Conservation (phyloP, 2,888 invertebrate genomes). For the Mayetiola destructor region DNA sequence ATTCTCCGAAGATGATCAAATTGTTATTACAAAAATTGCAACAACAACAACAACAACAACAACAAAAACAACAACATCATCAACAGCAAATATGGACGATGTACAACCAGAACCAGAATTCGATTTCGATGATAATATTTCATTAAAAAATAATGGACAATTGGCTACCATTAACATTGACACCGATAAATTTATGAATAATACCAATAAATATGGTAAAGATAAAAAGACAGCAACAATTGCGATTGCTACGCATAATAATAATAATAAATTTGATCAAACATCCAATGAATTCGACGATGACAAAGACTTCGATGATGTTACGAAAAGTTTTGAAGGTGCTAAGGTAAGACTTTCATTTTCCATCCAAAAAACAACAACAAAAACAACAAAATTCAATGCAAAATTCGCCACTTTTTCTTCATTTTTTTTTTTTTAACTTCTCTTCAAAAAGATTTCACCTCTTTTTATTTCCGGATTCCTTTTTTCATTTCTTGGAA, state of each 20-base stretch:
- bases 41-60: background rate
- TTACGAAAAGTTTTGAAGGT: slow-evolving; percentile 2
- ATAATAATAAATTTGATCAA: background rate
- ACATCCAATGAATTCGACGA: slow-evolving; percentile 1
- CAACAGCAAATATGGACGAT: background rate
- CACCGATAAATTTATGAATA: background rate
- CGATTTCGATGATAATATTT: slow-evolving; percentile 8
- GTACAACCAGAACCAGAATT: background rate
- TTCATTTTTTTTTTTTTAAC: background rate
- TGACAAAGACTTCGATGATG: slow-evolving; percentile 5
- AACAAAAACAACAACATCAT: too few relatives aligned
- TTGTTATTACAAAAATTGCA: background rate
- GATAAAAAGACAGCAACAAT: background rate
- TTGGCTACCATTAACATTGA: background rate
- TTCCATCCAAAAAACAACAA: background rate
- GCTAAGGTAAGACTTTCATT: background rate
- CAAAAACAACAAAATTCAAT: too few relatives aligned
- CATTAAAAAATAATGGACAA: slow-evolving; percentile 1
- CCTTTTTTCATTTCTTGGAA: too few relatives aligned
- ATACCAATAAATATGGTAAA: too few relatives aligned
- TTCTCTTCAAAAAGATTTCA: background rate
- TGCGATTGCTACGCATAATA: background rate
- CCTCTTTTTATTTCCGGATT: background rate
- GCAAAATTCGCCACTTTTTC: background rate
- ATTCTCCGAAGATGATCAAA: slow-evolving; percentile 15